Evolutionary conservation across 2,797 vertebrate species (phyloP).

Genomic region (Neostethus bicornis): DNA sequence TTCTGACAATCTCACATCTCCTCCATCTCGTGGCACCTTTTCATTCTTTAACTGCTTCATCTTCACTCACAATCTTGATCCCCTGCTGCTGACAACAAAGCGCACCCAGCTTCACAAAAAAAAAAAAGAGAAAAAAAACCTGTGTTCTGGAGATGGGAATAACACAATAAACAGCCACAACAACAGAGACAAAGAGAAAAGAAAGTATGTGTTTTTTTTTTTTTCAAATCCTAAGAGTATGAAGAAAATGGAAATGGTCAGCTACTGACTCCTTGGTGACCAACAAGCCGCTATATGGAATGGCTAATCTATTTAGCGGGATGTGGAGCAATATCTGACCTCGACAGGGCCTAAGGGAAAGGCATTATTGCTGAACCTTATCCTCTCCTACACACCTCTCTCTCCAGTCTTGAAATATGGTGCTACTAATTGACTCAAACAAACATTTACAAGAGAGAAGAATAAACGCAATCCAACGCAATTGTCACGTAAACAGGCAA

Average conservation of each 20-base stretch:
- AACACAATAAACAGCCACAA: slow-evolving; percentile 60
- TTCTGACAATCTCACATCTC: slow-evolving; percentile 68
- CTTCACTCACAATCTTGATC: slow-evolving; percentile 64
- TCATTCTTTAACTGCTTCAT: slow-evolving; percentile 68
- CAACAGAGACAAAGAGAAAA: slow-evolving; percentile 34
- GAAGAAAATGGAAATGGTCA: slow-evolving; percentile 45
- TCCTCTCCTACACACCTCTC: slow-evolving; percentile 10
- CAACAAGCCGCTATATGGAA: slow-evolving; percentile 44
- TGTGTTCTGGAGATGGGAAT: slow-evolving; percentile 60
- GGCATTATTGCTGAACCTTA: slow-evolving; percentile 11
- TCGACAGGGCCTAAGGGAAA: slow-evolving; percentile 33
- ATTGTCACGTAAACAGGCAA: slow-evolving; percentile 24
- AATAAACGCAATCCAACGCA: slow-evolving; percentile 40
- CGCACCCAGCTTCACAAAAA: slow-evolving; percentile 52
- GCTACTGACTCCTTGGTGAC: slow-evolving; percentile 43
- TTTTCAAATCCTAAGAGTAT: slow-evolving; percentile 37
- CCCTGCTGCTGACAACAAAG: slow-evolving; percentile 70
- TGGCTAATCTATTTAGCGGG: slow-evolving; percentile 45
- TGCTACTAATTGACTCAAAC: slow-evolving; percentile 42
- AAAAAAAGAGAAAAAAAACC: slow-evolving; percentile 5
- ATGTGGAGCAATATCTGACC: slow-evolving; percentile 48
- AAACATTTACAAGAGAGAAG: slow-evolving; percentile 41
- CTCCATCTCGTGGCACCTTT: slow-evolving; percentile 70
- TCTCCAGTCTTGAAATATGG: slow-evolving; percentile 18
- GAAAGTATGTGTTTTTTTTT: slow-evolving; percentile 48